phyloP scores from a whole-genome alignment of 2,113 vertebrate species.

The Archocentrus centrarchus region DNA sequence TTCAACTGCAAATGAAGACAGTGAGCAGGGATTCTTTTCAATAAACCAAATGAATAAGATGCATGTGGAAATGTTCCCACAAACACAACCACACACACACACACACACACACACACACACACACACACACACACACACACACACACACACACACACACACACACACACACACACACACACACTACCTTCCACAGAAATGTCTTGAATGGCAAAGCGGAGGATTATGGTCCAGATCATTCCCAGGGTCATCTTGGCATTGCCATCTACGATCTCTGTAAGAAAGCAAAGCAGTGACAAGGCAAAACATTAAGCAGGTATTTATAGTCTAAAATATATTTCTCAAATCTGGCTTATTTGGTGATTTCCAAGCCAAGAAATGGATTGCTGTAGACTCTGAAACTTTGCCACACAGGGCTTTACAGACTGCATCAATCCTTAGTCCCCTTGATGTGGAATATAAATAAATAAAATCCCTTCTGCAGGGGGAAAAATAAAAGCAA shows the following conservation, averaged over 20 bases:
- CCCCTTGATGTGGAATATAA: neutral
- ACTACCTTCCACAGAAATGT: constrained; percentile 98
- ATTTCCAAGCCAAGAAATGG: neutral
- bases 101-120: constrained; percentile 20
- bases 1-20: constrained; percentile 58
- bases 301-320: neutral
- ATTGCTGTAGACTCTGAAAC: neutral
- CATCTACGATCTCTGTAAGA: constrained; percentile 95
- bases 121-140: too few relatives aligned
- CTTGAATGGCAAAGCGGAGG: constrained; percentile 98
- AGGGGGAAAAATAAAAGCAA: neutral
- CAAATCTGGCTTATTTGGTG: neutral
- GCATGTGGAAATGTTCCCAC: neutral
- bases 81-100: constrained; percentile 7
- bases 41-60: constrained; percentile 20
- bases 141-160: neutral
- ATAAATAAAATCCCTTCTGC: neutral
- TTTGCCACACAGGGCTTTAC: neutral
- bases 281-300: neutral
- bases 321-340: neutral
- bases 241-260: constrained; percentile 98
- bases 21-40: constrained; percentile 24
- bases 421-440: neutral
- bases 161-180: constrained; percentile 20
- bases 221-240: constrained; percentile 99